phyloP scores from a whole-genome alignment of 2,797 vertebrate species.

The Crypturellus tataupa region DNA sequence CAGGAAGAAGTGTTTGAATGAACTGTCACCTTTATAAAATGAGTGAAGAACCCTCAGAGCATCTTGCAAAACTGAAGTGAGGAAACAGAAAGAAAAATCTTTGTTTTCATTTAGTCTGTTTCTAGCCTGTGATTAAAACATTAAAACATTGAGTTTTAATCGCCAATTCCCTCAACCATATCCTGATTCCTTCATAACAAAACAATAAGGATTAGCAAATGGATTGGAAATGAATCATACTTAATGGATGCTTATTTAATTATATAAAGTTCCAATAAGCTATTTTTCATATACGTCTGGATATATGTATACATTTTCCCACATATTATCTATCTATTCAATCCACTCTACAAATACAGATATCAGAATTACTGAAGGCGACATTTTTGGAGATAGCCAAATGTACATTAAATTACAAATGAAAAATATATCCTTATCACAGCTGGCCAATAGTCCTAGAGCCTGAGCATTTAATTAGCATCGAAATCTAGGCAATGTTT shows the following conservation, averaged over 20 bases:
- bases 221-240: not conserved
- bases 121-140: not conserved
- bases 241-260: not conserved
- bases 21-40: not conserved
- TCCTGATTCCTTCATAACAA: not conserved
- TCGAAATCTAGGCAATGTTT: not conserved
- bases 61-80: not conserved
- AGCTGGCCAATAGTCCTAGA: not conserved
- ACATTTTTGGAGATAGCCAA: not conserved
- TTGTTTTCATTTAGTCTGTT: not conserved
- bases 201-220: not conserved
- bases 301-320: not conserved
- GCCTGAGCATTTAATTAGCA: not conserved
- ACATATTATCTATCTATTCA: not conserved
- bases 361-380: not conserved
- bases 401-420: not conserved
- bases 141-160: too few relatives aligned
- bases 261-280: not conserved
- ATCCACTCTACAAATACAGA: not conserved
- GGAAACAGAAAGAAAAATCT: not conserved
- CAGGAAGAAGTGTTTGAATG: not conserved
- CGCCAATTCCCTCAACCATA: not conserved
- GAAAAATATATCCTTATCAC: not conserved
- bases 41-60: not conserved
- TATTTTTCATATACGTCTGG: not conserved